Base-by-base conservation (phyloP, 1,140 invertebrate genomes). In the Euura lappo region DNA sequence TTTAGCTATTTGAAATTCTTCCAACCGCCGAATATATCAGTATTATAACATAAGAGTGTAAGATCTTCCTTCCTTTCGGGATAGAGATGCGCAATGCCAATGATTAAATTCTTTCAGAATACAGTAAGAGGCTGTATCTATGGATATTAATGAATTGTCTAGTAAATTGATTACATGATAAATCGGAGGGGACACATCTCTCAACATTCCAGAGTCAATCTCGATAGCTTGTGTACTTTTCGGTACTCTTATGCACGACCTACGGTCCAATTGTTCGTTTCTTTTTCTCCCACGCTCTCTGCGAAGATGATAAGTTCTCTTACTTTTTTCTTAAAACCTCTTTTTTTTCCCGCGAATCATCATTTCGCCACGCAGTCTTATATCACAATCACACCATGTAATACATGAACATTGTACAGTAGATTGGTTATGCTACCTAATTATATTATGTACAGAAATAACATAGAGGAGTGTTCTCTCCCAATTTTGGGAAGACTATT, bases 301-400 rank as follows among this genome's bases (percentile, higher is more conserved):
- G 51, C 4, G 51, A 60, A 60, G 51, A 60, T 11, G 8, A 8
- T 60, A 60, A 60, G 8, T 8, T n/a, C 8, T 5, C 10, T 60
- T 60, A 28, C 28, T 28, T 28, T 28, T 28, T 28, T 28, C 28
- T 28, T 28, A 28, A 28, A 28, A 28, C 28, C 28, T 28, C 28
- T 28, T 28, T 28, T 28, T 28, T n/a, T n/a, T n/a, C 8, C 8
- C 51, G 13, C 51, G 13, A 60, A 28, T 28, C 28, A 28, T 60
- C 10, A 60, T 60, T 60, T 60, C 78, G 28, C 28, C 28, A 80
- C 80, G 81, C 83, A 86, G 82, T 84, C 81, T 82, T 85, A 28
- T 28, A 87, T 88, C 86, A 87, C 86, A 87, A 85, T 86, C 84
- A 82, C 82, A 80, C 81, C 75, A 83, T 77, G 79, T 81, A 79